Conservation (phyloP, 2,888 invertebrate genomes). For the Synanthedon andrenaeformis region DNA sequence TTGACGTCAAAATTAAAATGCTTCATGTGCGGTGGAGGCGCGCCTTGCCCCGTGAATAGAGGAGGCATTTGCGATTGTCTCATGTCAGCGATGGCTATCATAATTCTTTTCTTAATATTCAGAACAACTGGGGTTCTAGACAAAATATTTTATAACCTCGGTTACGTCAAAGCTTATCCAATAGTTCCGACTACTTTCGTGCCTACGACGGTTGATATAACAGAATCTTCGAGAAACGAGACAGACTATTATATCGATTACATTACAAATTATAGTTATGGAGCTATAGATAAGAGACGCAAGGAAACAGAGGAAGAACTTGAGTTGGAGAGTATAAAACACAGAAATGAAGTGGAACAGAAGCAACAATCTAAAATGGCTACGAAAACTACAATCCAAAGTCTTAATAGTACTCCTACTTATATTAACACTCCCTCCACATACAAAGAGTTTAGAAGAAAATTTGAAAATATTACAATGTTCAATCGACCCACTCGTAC, state of each 20-base stretch:
- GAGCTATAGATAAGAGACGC: not conserved
- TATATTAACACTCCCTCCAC: no score
- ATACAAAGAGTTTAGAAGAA: no score
- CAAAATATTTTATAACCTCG: constrained; percentile 44
- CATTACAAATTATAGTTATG: not conserved
- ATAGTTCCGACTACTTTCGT: constrained; percentile 18
- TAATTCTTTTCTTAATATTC: constrained; percentile 43
- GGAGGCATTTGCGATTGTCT: constrained; percentile 46
- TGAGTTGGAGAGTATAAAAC: not conserved
- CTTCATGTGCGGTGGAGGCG: constrained; percentile 45
- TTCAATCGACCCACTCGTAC: no score
- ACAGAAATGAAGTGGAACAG: not conserved
- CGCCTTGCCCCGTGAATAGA: constrained; percentile 38
- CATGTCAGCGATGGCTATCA: constrained; percentile 37
- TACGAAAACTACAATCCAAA: not conserved
- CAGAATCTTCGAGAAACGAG: constrained; percentile 40
- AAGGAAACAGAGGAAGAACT: not conserved
- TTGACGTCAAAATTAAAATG: constrained; percentile 4
- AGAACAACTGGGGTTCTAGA: constrained; percentile 44
- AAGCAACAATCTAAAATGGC: not conserved
- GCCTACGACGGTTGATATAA: constrained; percentile 38
- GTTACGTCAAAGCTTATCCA: constrained; percentile 34
- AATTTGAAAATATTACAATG: no score
- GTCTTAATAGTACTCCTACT: not conserved
- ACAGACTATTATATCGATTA: constrained; percentile 8